Base-by-base conservation (phyloP, 2,888 invertebrate species). In the Eupithecia centaureata region DNA sequence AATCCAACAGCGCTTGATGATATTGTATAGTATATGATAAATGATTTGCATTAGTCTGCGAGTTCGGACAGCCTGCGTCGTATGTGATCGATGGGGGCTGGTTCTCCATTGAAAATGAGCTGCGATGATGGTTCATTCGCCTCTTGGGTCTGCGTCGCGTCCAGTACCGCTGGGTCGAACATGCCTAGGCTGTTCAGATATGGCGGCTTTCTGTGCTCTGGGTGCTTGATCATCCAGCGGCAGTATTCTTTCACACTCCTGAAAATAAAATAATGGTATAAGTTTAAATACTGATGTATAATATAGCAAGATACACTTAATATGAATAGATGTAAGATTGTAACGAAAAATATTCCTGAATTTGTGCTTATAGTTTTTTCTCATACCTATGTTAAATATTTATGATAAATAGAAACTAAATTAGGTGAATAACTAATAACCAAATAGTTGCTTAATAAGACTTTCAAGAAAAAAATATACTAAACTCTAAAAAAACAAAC, bases 241-340 rank as follows among this genome's bases (percentile, higher is more conserved):
- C 94, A 94, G 74, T 94, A 95, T 64, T 94, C 94, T 76, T 92
- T 92, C 0, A 95, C 95, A 61, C 95, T 94, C 76, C 95, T 94
- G 83, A 5, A 80, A 74, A 32, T n/a, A 32, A 61, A 42, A 66
- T 47, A 58, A 38, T 32, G 33, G 33, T 56, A 47, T 22, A 47
- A 47, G 18, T 47, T 47, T 51, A 51, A 18, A 0, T 8, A 18
- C 42, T 38, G 7, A 8, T 18, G 8, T 10, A 18, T 13, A n/a
- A n/a, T n/a, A n/a, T n/a, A n/a, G n/a, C n/a, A n/a, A n/a, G n/a
- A n/a, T n/a, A n/a, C n/a, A n/a, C n/a, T n/a, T n/a, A n/a, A n/a
- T n/a, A n/a, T n/a, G n/a, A n/a, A n/a, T n/a, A n/a, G n/a, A n/a
- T n/a, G 38, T 38, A n/a, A 38, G 38, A n/a, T n/a, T 38, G 5